These are phyloP conservation scores for Paraescarpia echinospica DNA, from an alignment of 1,140 invertebrate species.

Conservation along the genomic window DNA sequence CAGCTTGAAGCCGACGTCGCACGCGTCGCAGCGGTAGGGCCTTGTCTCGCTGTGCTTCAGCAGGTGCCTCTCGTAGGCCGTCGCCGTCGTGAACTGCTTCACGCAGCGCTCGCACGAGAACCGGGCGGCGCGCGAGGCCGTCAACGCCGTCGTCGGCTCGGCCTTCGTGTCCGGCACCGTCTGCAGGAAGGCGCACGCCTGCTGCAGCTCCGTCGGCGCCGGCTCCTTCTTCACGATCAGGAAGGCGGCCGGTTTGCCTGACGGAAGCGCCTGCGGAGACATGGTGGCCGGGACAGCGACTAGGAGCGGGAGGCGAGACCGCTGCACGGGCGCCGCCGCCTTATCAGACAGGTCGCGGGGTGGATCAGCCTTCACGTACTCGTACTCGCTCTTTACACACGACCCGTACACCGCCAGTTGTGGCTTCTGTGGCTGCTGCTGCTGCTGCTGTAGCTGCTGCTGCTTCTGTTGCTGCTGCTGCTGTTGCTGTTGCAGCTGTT, in stretches of 20 bases:
- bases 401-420: not conserved
- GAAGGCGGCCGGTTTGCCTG: not conserved
- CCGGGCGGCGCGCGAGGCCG: not conserved
- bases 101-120: slow-evolving; percentile 23
- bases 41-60: slow-evolving; percentile 20
- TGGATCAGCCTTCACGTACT: not conserved
- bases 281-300: not conserved
- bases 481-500: slow-evolving; percentile 1
- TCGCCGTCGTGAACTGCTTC: slow-evolving; percentile 24
- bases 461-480: not conserved
- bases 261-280: not conserved
- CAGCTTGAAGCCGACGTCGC: slow-evolving; percentile 31
- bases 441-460: not conserved
- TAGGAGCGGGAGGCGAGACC: not conserved
- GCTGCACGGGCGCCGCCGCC: not conserved
- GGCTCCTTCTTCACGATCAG: not conserved
- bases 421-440: not conserved
- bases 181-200: not conserved
- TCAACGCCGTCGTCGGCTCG: not conserved
- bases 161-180: not conserved
- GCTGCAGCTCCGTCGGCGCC: slow-evolving; percentile 1
- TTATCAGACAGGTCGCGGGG: not conserved
- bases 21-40: slow-evolving; percentile 26
- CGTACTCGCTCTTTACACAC: not conserved
- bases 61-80: slow-evolving; percentile 25